Evolutionary conservation across 2,797 vertebrate species (phyloP).

Genomic region (Myotis findleyi): DNA sequence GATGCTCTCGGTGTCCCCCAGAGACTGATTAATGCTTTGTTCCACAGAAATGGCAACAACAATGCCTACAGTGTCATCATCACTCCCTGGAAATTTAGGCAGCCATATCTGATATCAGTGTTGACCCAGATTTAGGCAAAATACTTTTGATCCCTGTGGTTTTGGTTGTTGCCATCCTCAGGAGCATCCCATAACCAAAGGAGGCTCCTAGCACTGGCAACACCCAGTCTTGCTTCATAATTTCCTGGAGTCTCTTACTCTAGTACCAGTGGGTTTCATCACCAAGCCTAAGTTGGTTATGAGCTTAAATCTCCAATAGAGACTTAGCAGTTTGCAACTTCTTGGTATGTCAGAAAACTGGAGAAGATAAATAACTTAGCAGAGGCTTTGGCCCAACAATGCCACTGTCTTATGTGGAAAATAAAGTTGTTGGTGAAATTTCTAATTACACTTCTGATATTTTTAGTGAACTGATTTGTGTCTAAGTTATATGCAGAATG

Average conservation of each 20-base stretch:
- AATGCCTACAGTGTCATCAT: not conserved
- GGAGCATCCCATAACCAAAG: not conserved
- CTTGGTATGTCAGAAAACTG: not conserved
- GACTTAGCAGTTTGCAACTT: not conserved
- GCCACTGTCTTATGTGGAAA: not conserved
- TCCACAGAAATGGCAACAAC: not conserved
- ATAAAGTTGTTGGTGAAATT: not conserved
- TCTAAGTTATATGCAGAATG: not conserved
- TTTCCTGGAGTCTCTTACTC: not conserved
- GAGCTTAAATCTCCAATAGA: not conserved
- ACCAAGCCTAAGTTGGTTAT: not conserved
- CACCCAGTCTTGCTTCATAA: not conserved
- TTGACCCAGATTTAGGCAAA: slow-evolving; percentile 8
- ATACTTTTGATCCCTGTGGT: slow-evolving; percentile 47
- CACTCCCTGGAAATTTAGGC: not conserved
- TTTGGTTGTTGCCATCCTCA: not conserved
- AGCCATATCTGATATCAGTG: not conserved
- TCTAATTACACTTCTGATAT: slow-evolving; percentile 23
- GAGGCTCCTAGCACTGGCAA: not conserved
- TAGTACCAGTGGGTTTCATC: not conserved
- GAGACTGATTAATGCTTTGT: not conserved
- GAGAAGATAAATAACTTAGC: slow-evolving; percentile 8
- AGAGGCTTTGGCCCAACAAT: not conserved
- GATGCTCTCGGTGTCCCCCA: not conserved
- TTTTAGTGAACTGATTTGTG: slow-evolving; percentile 42